Conservation (phyloP, 2,888 invertebrate species). For the Horisme vitalbata region DNA sequence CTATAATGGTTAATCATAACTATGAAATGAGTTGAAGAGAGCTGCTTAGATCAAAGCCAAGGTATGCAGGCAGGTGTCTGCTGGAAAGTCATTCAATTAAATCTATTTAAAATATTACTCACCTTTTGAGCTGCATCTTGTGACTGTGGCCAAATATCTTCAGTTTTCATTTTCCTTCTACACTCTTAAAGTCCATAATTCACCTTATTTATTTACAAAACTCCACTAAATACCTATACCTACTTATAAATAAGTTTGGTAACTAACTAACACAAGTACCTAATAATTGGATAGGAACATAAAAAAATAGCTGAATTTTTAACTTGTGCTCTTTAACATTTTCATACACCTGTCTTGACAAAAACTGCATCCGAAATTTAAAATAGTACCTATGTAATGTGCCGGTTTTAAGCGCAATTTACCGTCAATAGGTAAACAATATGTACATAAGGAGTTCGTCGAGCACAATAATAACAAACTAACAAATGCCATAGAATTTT, state of each 20-base stretch:
- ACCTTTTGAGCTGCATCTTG: constrained; percentile 1
- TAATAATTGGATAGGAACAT: neutral
- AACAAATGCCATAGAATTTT: constrained; percentile 42
- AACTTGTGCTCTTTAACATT: constrained; percentile 22
- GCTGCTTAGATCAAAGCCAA: too few relatives aligned
- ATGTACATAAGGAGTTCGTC: constrained; percentile 39
- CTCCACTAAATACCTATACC: neutral
- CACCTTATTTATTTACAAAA: too few relatives aligned
- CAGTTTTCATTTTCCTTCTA: constrained; percentile 10
- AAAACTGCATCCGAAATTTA: constrained; percentile 43
- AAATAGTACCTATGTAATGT: constrained; percentile 19
- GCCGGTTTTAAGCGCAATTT: constrained; percentile 31
- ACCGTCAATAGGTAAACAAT: constrained; percentile 48
- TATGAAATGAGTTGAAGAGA: too few relatives aligned
- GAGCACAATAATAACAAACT: constrained; percentile 55
- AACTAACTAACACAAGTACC: neutral
- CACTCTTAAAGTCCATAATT: constrained; percentile 14
- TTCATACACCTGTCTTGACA: constrained; percentile 53
- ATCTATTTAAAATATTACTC: constrained; percentile 4
- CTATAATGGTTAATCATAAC: too few relatives aligned
- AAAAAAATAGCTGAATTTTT: constrained; percentile 8
- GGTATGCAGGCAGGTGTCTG: too few relatives aligned
- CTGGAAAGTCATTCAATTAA: too few relatives aligned
- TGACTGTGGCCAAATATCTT: constrained; percentile 8
- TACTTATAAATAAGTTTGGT: neutral